phyloP scores from a whole-genome alignment of 2,888 invertebrate species.

The Tetropium fuscum region DNA sequence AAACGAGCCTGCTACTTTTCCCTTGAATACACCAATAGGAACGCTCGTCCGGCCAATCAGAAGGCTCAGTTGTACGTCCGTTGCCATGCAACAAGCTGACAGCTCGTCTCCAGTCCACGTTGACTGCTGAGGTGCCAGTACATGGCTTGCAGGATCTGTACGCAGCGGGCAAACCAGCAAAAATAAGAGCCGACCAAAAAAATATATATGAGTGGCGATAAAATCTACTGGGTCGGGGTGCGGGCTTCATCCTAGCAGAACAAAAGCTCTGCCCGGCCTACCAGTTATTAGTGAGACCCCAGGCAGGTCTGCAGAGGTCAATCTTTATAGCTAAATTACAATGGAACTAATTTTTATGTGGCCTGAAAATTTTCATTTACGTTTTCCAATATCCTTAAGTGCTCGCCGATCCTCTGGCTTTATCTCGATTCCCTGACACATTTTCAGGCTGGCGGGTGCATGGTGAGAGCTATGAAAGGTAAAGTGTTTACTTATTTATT shows the following conservation, averaged over 20 bases:
- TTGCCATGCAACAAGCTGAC: slow-evolving; percentile 58
- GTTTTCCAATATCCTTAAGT: slow-evolving; percentile 25
- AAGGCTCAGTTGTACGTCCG: slow-evolving; percentile 52
- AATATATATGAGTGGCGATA: slow-evolving; percentile 65
- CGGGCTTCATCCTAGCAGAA: slow-evolving; percentile 62
- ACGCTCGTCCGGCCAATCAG: slow-evolving; percentile 53
- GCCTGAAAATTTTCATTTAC: slow-evolving; percentile 43
- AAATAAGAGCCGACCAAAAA: slow-evolving; percentile 66
- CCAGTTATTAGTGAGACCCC: slow-evolving; percentile 63
- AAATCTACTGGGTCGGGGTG: slow-evolving; percentile 66
- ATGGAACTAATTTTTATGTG: slow-evolving; percentile 60
- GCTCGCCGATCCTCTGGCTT: slow-evolving; percentile 11
- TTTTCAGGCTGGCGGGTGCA: no score
- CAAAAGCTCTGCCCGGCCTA: slow-evolving; percentile 64
- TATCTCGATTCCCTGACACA: slow-evolving; percentile 4
- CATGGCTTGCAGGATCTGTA: slow-evolving; percentile 65
- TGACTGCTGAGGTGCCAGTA: slow-evolving; percentile 66
- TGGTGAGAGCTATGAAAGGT: no score
- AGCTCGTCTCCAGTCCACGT: slow-evolving; percentile 62
- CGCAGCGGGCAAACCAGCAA: slow-evolving; percentile 66
- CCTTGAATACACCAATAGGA: slow-evolving; percentile 45
- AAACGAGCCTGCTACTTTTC: slow-evolving; percentile 59
- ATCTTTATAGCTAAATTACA: slow-evolving; percentile 63
- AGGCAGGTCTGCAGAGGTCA: slow-evolving; percentile 63
- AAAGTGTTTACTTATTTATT: slow-evolving; percentile 11